Percentiles rank a stretch among this genome's conserved stretches.
These are phyloP conservation scores for Rhamnusium bicolor DNA, from an alignment of 2,888 invertebrate genomes.

Conservation along the genomic window DNA sequence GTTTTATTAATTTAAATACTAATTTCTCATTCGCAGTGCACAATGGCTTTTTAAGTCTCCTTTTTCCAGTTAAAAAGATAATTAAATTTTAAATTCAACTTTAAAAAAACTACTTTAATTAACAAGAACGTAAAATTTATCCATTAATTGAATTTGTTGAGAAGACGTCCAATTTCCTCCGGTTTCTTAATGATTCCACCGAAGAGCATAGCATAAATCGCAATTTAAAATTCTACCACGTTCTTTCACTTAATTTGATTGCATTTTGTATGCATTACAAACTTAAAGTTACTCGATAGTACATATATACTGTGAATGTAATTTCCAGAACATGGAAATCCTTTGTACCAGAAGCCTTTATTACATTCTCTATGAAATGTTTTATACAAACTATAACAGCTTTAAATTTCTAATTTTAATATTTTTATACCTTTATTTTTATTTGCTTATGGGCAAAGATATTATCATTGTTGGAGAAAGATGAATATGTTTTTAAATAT, in stretches of 20 bases:
- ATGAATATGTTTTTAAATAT: too few relatives aligned
- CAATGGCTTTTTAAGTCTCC: neutral
- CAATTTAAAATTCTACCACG: conserved; percentile 24
- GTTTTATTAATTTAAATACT: neutral
- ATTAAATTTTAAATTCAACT: neutral
- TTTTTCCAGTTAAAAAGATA: neutral
- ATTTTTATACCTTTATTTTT: too few relatives aligned
- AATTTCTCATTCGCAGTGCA: neutral
- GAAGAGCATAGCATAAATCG: conserved; percentile 11
- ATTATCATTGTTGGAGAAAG: too few relatives aligned
- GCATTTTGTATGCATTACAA: conserved; percentile 17
- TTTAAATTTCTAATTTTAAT: too few relatives aligned
- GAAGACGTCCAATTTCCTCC: conserved; percentile 29
- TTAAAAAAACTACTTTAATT: conserved; percentile 8
- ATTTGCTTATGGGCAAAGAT: too few relatives aligned
- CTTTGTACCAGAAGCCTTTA: too few relatives aligned
- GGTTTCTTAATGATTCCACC: conserved; percentile 27
- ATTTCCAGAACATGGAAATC: too few relatives aligned
- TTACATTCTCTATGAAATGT: too few relatives aligned
- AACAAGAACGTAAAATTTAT: conserved; percentile 17
- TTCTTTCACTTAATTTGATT: conserved; percentile 17
- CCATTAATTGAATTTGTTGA: conserved; percentile 33
- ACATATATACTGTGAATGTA: too few relatives aligned
- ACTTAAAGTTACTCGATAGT: neutral
- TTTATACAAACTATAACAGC: too few relatives aligned